Evolutionary conservation across 1,140 invertebrate species (phyloP).

Genomic region (Drosophila punjabiensis): DNA sequence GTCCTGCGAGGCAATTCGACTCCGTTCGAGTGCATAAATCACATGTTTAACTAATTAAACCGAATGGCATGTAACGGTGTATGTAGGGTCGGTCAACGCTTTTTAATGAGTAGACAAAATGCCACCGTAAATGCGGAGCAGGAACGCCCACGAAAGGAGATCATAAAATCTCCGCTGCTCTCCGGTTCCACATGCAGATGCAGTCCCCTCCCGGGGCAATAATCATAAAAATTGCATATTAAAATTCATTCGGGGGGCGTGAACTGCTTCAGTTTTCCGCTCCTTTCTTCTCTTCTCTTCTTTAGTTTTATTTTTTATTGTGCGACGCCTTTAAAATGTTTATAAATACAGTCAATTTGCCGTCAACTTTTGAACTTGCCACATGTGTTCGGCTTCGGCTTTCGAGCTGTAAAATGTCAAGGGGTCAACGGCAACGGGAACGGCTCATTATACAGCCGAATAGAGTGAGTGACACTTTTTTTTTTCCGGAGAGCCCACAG

Average conservation of each 20-base stretch:
- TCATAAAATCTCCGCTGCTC: slow-evolving; percentile 53
- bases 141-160: slow-evolving; percentile 43
- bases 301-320: slow-evolving; percentile 35
- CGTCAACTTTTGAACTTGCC: slow-evolving; percentile 82
- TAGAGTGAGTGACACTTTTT: slow-evolving; percentile 60
- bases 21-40: slow-evolving; percentile 58
- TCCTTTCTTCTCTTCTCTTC: not conserved
- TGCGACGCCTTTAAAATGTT: slow-evolving; percentile 70
- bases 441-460: slow-evolving; percentile 54
- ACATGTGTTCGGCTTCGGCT: slow-evolving; percentile 73
- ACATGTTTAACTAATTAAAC: slow-evolving; percentile 75
- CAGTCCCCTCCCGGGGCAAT: slow-evolving; percentile 47
- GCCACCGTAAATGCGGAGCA: slow-evolving; percentile 60
- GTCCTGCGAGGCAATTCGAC: slow-evolving; percentile 24
- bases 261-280: slow-evolving; percentile 34
- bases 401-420: slow-evolving; percentile 64
- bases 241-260: slow-evolving; percentile 71
- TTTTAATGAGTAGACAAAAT: slow-evolving; percentile 63
- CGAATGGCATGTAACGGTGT: slow-evolving; percentile 60
- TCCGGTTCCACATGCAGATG: slow-evolving; percentile 38
- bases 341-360: slow-evolving; percentile 84
- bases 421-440: slow-evolving; percentile 59
- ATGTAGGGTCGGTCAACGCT: slow-evolving; percentile 34
- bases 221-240: slow-evolving; percentile 80
- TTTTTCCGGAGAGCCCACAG: slow-evolving; percentile 26